Conservation (phyloP, 2,888 invertebrate species). For the Liposcelis brunnea region DNA sequence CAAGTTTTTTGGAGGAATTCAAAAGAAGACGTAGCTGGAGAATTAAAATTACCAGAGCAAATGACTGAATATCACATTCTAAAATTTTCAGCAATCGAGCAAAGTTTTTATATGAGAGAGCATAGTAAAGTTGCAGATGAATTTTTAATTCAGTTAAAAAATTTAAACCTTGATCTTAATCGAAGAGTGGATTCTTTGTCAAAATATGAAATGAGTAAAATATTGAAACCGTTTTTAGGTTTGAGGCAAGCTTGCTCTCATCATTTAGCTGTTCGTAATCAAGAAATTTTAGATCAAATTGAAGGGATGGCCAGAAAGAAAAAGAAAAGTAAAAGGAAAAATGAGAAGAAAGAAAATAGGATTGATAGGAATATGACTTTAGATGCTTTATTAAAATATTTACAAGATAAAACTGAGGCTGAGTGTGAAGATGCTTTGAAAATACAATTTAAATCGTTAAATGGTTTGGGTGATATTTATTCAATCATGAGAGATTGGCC, state of each 20-base stretch:
- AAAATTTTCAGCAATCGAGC: background rate
- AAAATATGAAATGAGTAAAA: slow-evolving; percentile 26
- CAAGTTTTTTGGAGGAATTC: slow-evolving; percentile 17
- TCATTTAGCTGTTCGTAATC: too few relatives aligned
- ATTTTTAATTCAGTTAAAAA: slow-evolving; percentile 30
- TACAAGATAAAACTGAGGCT: slow-evolving; percentile 39
- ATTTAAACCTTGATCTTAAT: slow-evolving; percentile 18
- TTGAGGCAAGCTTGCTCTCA: slow-evolving; percentile 45
- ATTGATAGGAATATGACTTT: too few relatives aligned
- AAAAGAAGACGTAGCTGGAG: background rate
- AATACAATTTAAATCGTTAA: slow-evolving; percentile 41
- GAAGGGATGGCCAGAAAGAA: too few relatives aligned
- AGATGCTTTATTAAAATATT: slow-evolving; percentile 44
- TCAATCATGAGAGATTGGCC: slow-evolving; percentile 34
- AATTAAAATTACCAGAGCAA: background rate
- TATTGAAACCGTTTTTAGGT: slow-evolving; percentile 43
- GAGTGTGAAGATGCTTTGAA: slow-evolving; percentile 47
- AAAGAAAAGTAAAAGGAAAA: too few relatives aligned
- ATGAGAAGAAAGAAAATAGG: too few relatives aligned
- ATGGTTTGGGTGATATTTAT: slow-evolving; percentile 47
- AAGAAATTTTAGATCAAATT: too few relatives aligned
- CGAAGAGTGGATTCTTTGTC: slow-evolving; percentile 29
- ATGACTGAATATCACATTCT: background rate
- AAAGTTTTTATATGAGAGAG: slow-evolving; percentile 1
- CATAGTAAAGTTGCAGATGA: slow-evolving; percentile 12